phyloP scores from a whole-genome alignment of 2,113 vertebrate species.

The Eulemur macaco region DNA sequence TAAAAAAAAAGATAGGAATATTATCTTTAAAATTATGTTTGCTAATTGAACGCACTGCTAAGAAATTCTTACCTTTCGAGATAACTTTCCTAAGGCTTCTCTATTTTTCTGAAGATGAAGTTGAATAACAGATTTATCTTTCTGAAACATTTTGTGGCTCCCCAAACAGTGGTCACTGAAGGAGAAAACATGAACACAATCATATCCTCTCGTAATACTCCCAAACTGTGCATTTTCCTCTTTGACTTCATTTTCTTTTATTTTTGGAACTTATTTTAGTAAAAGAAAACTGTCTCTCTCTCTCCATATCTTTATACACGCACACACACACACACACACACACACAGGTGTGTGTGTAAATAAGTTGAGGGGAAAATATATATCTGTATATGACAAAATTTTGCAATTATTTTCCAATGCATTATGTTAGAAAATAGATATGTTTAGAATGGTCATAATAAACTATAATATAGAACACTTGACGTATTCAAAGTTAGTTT shows the following conservation, averaged over 20 bases:
- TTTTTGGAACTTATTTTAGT: neutral
- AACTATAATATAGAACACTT: neutral
- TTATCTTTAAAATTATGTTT: neutral
- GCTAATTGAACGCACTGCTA: neutral
- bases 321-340: too few species aligned
- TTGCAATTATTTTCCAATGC: neutral
- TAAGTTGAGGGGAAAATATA: neutral
- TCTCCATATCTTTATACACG: too few species aligned
- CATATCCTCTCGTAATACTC: neutral
- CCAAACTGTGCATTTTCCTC: neutral
- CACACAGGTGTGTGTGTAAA: neutral
- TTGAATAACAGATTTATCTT: constrained; percentile 72
- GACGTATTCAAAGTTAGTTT: neutral
- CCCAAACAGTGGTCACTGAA: constrained; percentile 77
- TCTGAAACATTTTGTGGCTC: constrained; percentile 80
- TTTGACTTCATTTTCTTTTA: neutral
- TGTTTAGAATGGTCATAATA: neutral
- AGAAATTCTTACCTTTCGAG: constrained; percentile 73
- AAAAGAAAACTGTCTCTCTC: neutral
- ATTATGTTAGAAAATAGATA: constrained; percentile 23
- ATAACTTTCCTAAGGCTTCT: constrained; percentile 50
- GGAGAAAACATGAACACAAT: neutral
- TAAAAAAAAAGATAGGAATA: neutral
- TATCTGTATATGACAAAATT: neutral
- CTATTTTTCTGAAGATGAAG: constrained; percentile 66